phyloP scores from a whole-genome alignment of 2,888 invertebrate species.

The Lepidochrysops patricia region DNA sequence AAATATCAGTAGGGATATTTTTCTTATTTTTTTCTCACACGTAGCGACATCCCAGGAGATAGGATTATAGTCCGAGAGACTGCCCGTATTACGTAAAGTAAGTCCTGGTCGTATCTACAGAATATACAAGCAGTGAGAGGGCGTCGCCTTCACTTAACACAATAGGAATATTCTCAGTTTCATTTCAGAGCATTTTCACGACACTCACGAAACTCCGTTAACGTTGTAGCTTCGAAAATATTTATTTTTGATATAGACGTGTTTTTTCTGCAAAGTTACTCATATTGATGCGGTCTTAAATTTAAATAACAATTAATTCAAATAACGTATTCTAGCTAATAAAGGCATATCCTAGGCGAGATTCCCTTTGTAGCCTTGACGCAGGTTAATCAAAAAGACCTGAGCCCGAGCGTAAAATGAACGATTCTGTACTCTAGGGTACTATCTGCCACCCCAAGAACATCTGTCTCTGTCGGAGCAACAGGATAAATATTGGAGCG shows the following conservation, averaged over 20 bases:
- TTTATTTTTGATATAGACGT: too few relatives aligned
- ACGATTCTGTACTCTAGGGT: background rate
- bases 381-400: background rate
- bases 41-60: background rate
- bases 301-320: too few relatives aligned
- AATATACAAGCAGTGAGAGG: background rate
- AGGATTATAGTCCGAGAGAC: background rate
- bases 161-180: background rate
- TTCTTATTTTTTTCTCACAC: background rate
- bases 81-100: background rate
- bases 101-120: background rate
- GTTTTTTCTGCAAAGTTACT: too few relatives aligned
- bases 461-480: background rate
- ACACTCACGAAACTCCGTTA: too few relatives aligned
- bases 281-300: too few relatives aligned
- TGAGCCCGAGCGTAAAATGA: background rate
- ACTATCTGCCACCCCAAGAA: background rate
- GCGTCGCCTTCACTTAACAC: background rate
- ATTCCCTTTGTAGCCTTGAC: background rate
- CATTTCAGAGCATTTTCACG: too few relatives aligned
- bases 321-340: too few relatives aligned
- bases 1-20: too few relatives aligned
- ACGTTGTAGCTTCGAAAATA: too few relatives aligned
- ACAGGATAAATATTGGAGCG: background rate
- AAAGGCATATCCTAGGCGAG: too few relatives aligned